A percentile compares a stretch with the other conserved stretches of the same genome.
These are phyloP conservation scores for Myotis planiceps DNA, from an alignment of 2,797 vertebrate species.

Conservation along the genomic window DNA sequence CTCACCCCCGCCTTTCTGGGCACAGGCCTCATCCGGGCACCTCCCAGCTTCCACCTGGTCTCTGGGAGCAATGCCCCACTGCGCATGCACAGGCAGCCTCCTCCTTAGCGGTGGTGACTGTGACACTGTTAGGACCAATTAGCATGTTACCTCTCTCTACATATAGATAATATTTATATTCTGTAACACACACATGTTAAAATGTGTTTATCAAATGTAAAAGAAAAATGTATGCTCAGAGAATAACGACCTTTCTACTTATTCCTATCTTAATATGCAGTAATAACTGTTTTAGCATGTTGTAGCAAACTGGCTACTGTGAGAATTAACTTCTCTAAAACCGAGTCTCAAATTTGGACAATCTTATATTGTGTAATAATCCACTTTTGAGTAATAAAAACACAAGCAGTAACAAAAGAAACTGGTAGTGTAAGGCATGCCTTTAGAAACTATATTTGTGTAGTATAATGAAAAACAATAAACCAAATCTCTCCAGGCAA, in stretches of 20 bases:
- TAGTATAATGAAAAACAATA: conserved; percentile 64
- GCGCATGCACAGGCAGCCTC: too few species aligned
- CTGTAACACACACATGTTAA: background rate
- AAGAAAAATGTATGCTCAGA: background rate
- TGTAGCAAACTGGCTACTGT: background rate
- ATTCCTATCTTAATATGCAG: background rate
- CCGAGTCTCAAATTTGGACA: conserved; percentile 7
- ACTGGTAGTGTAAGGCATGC: background rate
- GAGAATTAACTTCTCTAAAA: conserved; percentile 54
- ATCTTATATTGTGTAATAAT: background rate
- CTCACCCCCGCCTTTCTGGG: too few species aligned
- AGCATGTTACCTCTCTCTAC: too few species aligned
- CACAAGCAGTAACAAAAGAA: background rate
- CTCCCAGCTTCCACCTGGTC: too few species aligned
- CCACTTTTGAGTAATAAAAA: conserved; percentile 45
- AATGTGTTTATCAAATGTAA: background rate
- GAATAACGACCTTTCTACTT: background rate
- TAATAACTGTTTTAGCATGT: background rate
- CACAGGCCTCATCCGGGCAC: too few species aligned
- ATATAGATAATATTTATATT: background rate
- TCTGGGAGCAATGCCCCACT: too few species aligned
- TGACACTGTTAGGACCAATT: too few species aligned
- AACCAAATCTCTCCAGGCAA: conserved; percentile 35
- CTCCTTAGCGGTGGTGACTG: too few species aligned
- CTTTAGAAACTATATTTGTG: conserved; percentile 47